These are phyloP conservation scores for Monomorium pharaonis DNA, from an alignment of 1,140 invertebrate species.

Conservation along the genomic window DNA sequence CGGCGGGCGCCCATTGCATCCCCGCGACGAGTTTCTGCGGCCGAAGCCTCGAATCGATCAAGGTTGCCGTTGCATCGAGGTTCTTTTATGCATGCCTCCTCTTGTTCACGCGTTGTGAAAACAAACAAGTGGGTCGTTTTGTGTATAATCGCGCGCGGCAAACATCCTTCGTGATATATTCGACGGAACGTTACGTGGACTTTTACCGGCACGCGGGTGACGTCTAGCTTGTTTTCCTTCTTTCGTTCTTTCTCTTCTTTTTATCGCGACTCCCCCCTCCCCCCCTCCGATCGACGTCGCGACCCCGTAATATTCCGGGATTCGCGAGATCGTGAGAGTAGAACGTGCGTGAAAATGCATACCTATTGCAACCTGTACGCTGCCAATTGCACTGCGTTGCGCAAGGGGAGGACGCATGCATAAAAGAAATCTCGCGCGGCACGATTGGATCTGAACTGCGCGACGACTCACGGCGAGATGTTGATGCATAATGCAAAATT, in stretches of 20 bases:
- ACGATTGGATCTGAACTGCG: neutral
- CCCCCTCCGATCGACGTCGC: neutral
- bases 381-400: neutral
- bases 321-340: neutral
- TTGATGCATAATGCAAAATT: conserved; percentile 29
- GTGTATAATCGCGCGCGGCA: conserved; percentile 36
- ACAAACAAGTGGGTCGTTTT: conserved; percentile 44
- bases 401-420: neutral
- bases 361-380: neutral
- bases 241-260: neutral
- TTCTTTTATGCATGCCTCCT: neutral
- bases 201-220: neutral
- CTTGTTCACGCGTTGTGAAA: conserved; percentile 7
- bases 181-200: neutral
- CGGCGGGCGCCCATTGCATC: too few relatives aligned
- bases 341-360: neutral
- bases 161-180: conserved; percentile 44
- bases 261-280: too few relatives aligned
- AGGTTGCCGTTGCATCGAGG: neutral
- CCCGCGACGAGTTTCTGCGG: neutral
- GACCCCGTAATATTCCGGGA: neutral
- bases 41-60: conserved; percentile 16
- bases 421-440: conserved; percentile 1
- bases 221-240: neutral
- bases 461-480: neutral